phyloP scores from a whole-genome alignment of 2,888 invertebrate species.

The Drosophila prolongata region DNA sequence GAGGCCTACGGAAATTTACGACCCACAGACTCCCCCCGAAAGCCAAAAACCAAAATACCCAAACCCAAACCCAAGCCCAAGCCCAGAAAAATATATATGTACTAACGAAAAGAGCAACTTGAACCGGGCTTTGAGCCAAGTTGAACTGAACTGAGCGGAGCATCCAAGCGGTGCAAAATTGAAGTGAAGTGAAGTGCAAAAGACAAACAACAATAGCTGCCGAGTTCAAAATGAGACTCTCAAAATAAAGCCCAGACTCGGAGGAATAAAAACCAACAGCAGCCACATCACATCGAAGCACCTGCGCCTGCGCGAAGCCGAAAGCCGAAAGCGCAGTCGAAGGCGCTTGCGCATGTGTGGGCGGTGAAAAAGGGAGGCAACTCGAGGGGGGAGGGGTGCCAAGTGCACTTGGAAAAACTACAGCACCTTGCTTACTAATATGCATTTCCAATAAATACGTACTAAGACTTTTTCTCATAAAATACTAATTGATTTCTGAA shows the following conservation, averaged over 20 bases:
- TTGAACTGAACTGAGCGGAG: conserved; percentile 43
- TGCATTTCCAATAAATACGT: too few species aligned
- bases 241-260: conserved; percentile 6
- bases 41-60: conserved; percentile 26
- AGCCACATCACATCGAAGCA: conserved; percentile 14
- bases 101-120: conserved; percentile 41
- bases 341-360: conserved; percentile 52
- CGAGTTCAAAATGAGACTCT: conserved; percentile 55
- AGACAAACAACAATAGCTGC: conserved; percentile 72
- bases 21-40: conserved; percentile 45
- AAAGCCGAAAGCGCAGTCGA: conserved; percentile 60
- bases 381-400: background rate
- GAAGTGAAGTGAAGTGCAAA: conserved; percentile 82
- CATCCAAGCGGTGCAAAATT: conserved; percentile 80
- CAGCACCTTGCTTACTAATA: too few species aligned
- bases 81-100: conserved; percentile 29
- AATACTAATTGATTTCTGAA: too few species aligned
- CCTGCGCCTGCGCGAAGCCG: conserved; percentile 36
- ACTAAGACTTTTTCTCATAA: too few species aligned
- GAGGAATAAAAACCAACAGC: conserved; percentile 38
- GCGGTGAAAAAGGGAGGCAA: conserved; percentile 8
- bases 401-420: background rate
- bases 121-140: conserved; percentile 45
- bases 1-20: conserved; percentile 70
- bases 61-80: conserved; percentile 9